These are phyloP conservation scores for Ormyrus nitidulus DNA, from an alignment of 2,888 invertebrate species.

Conservation along the genomic window DNA sequence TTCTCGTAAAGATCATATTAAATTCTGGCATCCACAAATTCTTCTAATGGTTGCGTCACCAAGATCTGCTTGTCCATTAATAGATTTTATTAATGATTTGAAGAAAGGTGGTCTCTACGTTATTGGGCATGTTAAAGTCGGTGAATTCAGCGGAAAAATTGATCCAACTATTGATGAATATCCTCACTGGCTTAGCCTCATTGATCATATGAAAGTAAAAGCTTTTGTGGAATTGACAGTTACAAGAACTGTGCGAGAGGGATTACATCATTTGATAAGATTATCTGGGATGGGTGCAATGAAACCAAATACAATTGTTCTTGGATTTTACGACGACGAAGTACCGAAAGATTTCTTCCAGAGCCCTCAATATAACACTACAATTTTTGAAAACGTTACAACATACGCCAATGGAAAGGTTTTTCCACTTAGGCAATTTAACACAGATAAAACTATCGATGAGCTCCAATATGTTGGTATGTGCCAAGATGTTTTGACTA, in stretches of 20 bases:
- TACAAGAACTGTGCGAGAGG: conserved; percentile 89
- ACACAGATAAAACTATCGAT: conserved; percentile 75
- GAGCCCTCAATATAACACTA: conserved; percentile 73
- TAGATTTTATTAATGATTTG: conserved; percentile 97
- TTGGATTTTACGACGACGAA: conserved; percentile 93
- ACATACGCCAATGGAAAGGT: conserved; percentile 73
- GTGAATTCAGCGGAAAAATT: conserved; percentile 76
- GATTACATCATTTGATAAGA: conserved; percentile 93
- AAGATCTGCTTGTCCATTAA: conserved; percentile 91
- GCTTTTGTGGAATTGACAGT: conserved; percentile 97
- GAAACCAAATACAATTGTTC: conserved; percentile 98
- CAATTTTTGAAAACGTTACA: conserved; percentile 76
- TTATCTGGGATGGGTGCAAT: conserved; percentile 98
- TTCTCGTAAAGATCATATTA: conserved; percentile 97
- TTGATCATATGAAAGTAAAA: conserved; percentile 96
- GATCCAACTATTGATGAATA: conserved; percentile 88
- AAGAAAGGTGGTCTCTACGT: conserved; percentile 96
- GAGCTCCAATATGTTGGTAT: conserved; percentile 87
- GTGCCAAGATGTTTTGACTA: conserved; percentile 90
- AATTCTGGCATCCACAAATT: conserved; percentile 99
- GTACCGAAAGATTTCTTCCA: conserved; percentile 87
- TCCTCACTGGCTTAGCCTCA: conserved; percentile 93
- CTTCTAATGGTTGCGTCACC: conserved; percentile 94
- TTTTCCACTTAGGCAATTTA: conserved; percentile 78
- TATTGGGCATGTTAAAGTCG: conserved; percentile 88